phyloP scores from a whole-genome alignment of 2,113 vertebrate species.

The Silurus meridionalis region DNA sequence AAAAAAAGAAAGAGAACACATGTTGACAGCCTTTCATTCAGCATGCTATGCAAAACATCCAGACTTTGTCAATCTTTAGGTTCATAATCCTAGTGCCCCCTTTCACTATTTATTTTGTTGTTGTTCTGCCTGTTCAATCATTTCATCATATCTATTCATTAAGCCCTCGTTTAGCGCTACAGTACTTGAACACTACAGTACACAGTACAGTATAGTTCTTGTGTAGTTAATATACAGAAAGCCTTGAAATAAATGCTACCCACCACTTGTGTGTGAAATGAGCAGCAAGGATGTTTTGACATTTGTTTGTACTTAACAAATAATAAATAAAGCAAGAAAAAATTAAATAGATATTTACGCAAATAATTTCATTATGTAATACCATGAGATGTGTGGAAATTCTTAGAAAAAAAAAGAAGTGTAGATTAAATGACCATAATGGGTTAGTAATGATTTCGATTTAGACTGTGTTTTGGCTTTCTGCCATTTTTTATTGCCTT shows the following conservation, averaged over 20 bases:
- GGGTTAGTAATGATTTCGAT: background rate
- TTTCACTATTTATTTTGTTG: background rate
- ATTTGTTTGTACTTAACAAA: too few species aligned
- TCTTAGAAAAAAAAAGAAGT: too few species aligned
- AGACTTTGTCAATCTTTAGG: constrained; percentile 4
- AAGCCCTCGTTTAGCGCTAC: background rate
- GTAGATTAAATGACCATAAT: background rate
- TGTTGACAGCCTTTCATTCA: constrained; percentile 34
- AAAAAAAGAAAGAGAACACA: background rate
- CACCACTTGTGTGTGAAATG: background rate
- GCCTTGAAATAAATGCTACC: background rate
- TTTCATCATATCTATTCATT: constrained; percentile 13
- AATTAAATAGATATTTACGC: background rate
- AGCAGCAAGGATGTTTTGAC: too few species aligned
- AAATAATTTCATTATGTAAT: background rate
- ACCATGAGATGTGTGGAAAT: too few species aligned
- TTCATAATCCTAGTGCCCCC: background rate
- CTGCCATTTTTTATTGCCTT: background rate
- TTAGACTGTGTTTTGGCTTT: background rate
- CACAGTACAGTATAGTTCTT: too few species aligned
- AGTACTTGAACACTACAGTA: too few species aligned
- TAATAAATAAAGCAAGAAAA: background rate
- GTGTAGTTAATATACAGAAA: background rate
- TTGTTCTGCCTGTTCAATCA: constrained; percentile 4
- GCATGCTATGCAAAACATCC: constrained; percentile 28